Conservation (phyloP, 2,888 invertebrate species). For the Baronia brevicornis region DNA sequence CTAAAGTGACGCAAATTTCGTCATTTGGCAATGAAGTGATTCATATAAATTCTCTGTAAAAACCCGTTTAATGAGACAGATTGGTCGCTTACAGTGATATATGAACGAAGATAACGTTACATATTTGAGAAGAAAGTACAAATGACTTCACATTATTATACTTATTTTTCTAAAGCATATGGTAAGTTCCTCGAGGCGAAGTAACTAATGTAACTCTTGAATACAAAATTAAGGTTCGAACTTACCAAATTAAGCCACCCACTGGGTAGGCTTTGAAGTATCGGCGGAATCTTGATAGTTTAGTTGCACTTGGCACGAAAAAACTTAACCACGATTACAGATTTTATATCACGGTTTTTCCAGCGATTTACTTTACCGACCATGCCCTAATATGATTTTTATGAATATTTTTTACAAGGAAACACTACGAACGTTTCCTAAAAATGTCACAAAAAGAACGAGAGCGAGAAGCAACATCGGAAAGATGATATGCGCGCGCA, state of each 20-base stretch:
- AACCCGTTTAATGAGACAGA: not conserved
- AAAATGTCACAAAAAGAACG: slow-evolving; percentile 64
- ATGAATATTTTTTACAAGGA: slow-evolving; percentile 45
- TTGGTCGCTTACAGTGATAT: not conserved
- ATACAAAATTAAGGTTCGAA: slow-evolving; percentile 22
- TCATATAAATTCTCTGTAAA: slow-evolving; percentile 12
- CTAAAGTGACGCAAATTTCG: slow-evolving; percentile 36
- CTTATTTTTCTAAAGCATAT: not conserved
- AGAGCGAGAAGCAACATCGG: slow-evolving; percentile 28
- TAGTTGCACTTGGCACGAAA: slow-evolving; percentile 75
- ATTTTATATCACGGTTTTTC: slow-evolving; percentile 61
- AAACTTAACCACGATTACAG: slow-evolving; percentile 65
- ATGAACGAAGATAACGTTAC: slow-evolving; percentile 4
- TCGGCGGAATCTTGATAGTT: slow-evolving; percentile 89
- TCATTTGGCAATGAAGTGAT: slow-evolving; percentile 26
- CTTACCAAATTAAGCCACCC: slow-evolving; percentile 86
- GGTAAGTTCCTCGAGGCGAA: not conserved
- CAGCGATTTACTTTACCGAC: slow-evolving; percentile 62
- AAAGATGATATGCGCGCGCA: slow-evolving; percentile 27
- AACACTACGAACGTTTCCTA: slow-evolving; percentile 54
- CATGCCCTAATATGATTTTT: slow-evolving; percentile 66
- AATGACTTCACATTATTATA: slow-evolving; percentile 15
- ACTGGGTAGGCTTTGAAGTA: slow-evolving; percentile 85
- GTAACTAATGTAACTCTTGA: not conserved
- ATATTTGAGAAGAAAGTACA: slow-evolving; percentile 2